Conservation (phyloP, 2,888 invertebrate genomes). For the Aporophyla lueneburgensis region DNA sequence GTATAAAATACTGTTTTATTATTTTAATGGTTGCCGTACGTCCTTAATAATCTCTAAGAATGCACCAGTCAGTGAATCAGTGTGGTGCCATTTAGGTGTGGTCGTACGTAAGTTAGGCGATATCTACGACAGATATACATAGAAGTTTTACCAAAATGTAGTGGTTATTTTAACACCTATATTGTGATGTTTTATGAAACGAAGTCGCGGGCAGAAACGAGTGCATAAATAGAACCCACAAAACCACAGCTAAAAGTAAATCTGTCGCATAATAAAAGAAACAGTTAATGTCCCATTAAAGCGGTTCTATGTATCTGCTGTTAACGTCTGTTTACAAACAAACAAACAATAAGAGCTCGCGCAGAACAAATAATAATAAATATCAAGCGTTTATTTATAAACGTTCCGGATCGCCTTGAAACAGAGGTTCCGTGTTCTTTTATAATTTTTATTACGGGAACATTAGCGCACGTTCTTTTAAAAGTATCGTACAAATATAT, state of each 20-base stretch:
- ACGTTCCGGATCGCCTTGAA: conserved; percentile 31
- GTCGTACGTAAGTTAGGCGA: too few relatives aligned
- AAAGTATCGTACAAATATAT: conserved; percentile 8
- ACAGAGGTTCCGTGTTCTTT: conserved; percentile 19
- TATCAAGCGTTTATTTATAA: conserved; percentile 46
- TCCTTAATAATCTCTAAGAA: too few relatives aligned
- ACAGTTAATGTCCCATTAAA: conserved; percentile 30
- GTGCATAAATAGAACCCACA: background rate
- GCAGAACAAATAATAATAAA: conserved; percentile 54
- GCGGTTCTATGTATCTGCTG: conserved; percentile 36
- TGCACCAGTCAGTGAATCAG: too few relatives aligned
- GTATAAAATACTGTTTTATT: too few relatives aligned
- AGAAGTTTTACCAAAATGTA: too few relatives aligned
- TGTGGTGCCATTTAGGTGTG: too few relatives aligned
- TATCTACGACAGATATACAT: too few relatives aligned
- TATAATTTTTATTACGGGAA: conserved; percentile 39
- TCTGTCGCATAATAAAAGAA: conserved; percentile 24
- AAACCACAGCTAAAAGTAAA: conserved; percentile 11
- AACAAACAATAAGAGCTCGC: conserved; percentile 46
- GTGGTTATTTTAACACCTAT: too few relatives aligned
- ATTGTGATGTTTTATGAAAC: too few relatives aligned
- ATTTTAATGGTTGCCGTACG: too few relatives aligned
- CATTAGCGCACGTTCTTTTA: conserved; percentile 5
- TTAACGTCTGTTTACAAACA: conserved; percentile 53
- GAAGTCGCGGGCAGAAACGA: too few relatives aligned